phyloP scores from a whole-genome alignment of 2,888 invertebrate genomes.

The Nemapogon koenigi region DNA sequence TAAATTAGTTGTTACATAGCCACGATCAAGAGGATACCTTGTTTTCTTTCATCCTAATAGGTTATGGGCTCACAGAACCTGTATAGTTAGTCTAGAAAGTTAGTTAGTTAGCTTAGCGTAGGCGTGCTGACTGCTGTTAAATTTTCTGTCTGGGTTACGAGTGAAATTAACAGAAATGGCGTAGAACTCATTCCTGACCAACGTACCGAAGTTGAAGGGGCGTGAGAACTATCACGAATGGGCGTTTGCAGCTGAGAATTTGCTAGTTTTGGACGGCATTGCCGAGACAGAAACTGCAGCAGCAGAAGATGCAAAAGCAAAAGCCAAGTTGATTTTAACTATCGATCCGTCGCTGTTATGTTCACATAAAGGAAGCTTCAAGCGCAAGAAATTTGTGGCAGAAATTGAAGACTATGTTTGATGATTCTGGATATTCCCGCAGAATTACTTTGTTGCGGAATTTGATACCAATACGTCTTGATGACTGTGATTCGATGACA shows the following conservation, averaged over 20 bases:
- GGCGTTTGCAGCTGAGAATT: conserved; percentile 18
- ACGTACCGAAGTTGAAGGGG: conserved; percentile 17
- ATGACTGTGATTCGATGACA: conserved; percentile 19
- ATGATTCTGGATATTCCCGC: conserved; percentile 17
- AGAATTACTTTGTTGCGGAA: conserved; percentile 17
- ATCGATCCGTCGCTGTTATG: conserved; percentile 16
- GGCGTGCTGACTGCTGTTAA: too few relatives aligned
- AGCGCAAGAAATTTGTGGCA: conserved; percentile 15
- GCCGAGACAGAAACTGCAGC: conserved; percentile 2
- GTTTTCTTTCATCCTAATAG: too few relatives aligned
- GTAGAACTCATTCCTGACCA: too few relatives aligned
- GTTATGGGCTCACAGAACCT: too few relatives aligned
- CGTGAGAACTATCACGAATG: conserved; percentile 18
- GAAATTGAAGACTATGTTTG: conserved; percentile 17
- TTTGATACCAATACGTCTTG: conserved; percentile 17
- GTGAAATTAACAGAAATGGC: too few relatives aligned
- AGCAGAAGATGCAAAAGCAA: conserved; percentile 17
- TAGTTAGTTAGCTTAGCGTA: too few relatives aligned
- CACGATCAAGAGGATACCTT: too few relatives aligned
- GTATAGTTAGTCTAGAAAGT: too few relatives aligned
- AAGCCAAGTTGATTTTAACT: conserved; percentile 20
- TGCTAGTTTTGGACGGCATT: conserved; percentile 18
- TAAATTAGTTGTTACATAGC: too few relatives aligned
- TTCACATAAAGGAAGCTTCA: not conserved
- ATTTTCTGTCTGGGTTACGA: too few relatives aligned